phyloP scores from a whole-genome alignment of 2,888 invertebrate species.

The Apotomis betuletana region DNA sequence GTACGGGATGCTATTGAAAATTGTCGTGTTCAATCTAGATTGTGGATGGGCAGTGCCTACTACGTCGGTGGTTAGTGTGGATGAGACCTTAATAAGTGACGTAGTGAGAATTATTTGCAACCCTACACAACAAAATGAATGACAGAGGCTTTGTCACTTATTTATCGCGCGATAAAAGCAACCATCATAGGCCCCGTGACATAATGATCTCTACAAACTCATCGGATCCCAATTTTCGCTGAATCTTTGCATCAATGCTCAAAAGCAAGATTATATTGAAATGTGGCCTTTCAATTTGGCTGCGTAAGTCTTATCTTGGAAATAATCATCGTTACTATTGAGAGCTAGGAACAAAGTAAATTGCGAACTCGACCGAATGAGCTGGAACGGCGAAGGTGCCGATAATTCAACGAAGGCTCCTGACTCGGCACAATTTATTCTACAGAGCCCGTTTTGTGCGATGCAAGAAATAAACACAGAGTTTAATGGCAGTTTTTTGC shows the following conservation, averaged over 20 bases:
- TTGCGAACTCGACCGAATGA: constrained; percentile 71
- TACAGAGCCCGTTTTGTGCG: constrained; percentile 62
- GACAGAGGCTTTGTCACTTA: too few species aligned
- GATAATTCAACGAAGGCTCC: constrained; percentile 67
- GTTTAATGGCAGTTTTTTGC: constrained; percentile 41
- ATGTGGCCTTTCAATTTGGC: constrained; percentile 20
- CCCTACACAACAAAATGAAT: too few species aligned
- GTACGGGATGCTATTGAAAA: too few species aligned
- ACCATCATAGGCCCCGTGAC: too few species aligned
- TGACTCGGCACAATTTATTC: constrained; percentile 68
- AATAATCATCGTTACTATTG: constrained; percentile 41
- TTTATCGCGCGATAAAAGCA: too few species aligned
- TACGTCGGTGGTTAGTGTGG: too few species aligned
- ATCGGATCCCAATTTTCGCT: background rate
- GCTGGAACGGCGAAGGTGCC: constrained; percentile 65
- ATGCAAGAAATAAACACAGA: constrained; percentile 60
- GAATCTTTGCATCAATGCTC: background rate
- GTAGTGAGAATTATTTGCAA: too few species aligned
- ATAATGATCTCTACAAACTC: too few species aligned
- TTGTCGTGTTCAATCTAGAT: too few species aligned
- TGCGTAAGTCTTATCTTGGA: constrained; percentile 30
- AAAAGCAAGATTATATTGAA: constrained; percentile 2
- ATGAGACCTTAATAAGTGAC: too few species aligned
- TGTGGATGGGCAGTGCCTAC: too few species aligned
- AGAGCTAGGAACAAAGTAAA: constrained; percentile 54